Evolutionary conservation across 2,888 invertebrate species (phyloP).

Genomic region (Synergus gifuensis): DNA sequence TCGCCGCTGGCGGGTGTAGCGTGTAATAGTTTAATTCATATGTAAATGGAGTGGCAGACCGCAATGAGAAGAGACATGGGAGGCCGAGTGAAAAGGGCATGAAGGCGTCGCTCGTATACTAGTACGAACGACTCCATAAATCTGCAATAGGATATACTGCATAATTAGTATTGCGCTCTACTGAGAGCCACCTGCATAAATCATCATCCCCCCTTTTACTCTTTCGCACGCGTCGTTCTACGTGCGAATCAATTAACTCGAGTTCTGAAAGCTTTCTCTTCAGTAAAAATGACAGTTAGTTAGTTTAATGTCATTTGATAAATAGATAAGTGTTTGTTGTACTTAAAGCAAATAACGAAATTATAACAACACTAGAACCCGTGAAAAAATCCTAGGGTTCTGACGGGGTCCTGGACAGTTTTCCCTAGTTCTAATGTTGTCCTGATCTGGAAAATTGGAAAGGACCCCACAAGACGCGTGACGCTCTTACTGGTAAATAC

Average conservation of each 20-base stretch:
- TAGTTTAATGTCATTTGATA: not conserved
- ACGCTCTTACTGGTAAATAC: no score
- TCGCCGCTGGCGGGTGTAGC: constrained; percentile 54
- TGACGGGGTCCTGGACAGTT: no score
- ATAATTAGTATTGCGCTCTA: constrained; percentile 72
- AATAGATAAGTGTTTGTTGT: not conserved
- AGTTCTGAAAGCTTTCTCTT: not conserved
- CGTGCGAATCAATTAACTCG: constrained; percentile 1
- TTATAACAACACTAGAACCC: not conserved
- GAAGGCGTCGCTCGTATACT: constrained; percentile 59
- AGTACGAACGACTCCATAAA: constrained; percentile 70
- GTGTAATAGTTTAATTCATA: constrained; percentile 74
- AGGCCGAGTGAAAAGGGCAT: constrained; percentile 54
- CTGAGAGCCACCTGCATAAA: constrained; percentile 63
- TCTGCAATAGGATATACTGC: constrained; percentile 73
- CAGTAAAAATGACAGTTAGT: not conserved
- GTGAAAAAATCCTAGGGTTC: no score
- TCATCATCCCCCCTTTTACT: constrained; percentile 61
- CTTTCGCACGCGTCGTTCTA: constrained; percentile 51
- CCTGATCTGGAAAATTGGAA: no score
- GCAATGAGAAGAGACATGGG: constrained; percentile 57
- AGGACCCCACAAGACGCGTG: no score
- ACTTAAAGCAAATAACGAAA: not conserved
- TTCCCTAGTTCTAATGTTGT: no score
- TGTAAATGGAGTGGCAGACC: constrained; percentile 70